A percentile compares a stretch with the other conserved stretches of the same genome.
phyloP scores from a whole-genome alignment of 2,888 invertebrate species.

The Hedychridium roseum region DNA sequence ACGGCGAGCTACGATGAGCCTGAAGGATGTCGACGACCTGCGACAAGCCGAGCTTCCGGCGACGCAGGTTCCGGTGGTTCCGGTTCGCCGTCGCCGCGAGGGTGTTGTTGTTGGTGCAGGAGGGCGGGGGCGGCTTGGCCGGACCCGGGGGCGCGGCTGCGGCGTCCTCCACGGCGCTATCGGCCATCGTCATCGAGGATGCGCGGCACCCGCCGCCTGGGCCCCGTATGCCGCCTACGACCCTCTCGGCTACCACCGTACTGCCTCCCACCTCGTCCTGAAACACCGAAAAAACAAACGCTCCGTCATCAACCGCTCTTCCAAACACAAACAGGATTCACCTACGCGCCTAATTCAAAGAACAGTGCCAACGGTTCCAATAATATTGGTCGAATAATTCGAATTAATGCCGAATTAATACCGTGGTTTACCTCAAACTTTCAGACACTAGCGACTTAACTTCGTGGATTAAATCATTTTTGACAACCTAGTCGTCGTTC shows the following conservation, averaged over 20 bases:
- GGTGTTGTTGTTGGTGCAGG: constrained; percentile 69
- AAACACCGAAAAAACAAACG: constrained; percentile 32
- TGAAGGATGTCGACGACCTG: constrained; percentile 81
- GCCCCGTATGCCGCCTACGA: constrained; percentile 61
- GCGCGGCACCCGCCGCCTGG: constrained; percentile 64
- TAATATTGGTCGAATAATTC: too few species aligned
- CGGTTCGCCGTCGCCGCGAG: constrained; percentile 71
- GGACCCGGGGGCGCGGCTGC: constrained; percentile 69
- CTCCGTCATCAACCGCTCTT: neutral
- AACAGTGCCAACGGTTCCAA: too few species aligned
- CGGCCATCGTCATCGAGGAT: constrained; percentile 77
- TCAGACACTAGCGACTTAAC: too few species aligned
- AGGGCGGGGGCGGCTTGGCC: constrained; percentile 63
- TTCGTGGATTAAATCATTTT: too few species aligned
- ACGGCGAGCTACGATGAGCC: constrained; percentile 58
- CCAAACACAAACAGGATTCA: neutral
- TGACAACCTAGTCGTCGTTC: too few species aligned
- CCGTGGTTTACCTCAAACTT: too few species aligned
- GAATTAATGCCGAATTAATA: too few species aligned
- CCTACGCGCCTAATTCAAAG: too few species aligned
- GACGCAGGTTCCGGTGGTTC: constrained; percentile 74
- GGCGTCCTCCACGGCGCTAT: constrained; percentile 71
- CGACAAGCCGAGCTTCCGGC: constrained; percentile 77
- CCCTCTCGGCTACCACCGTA: constrained; percentile 60
- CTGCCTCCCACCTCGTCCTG: constrained; percentile 60